phyloP scores from a whole-genome alignment of 2,888 invertebrate genomes.

The Papilio protenor region DNA sequence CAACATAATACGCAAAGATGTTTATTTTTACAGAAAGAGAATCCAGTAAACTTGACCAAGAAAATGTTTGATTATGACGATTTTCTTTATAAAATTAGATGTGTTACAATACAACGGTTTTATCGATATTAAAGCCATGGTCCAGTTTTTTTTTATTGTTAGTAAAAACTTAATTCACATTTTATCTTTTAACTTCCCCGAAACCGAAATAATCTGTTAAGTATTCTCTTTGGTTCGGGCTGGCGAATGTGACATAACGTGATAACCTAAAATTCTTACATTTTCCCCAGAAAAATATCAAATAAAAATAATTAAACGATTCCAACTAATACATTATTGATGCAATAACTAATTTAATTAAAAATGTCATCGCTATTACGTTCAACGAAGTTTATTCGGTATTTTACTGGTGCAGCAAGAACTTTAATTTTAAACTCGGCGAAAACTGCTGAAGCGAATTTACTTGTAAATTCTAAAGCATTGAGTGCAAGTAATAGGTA shows the following conservation, averaged over 20 bases:
- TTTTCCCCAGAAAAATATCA: slow-evolving; percentile 33
- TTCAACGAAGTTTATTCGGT: slow-evolving; percentile 90
- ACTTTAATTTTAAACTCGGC: slow-evolving; percentile 87
- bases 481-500: slow-evolving; percentile 72
- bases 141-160: neutral
- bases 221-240: slow-evolving; percentile 13
- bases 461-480: slow-evolving; percentile 74
- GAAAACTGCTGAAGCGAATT: slow-evolving; percentile 86
- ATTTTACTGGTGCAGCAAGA: slow-evolving; percentile 89
- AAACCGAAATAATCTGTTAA: neutral
- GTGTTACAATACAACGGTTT: too few relatives aligned
- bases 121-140: neutral
- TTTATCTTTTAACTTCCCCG: neutral
- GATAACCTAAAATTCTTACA: slow-evolving; percentile 64
- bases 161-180: neutral
- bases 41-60: neutral
- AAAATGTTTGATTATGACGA: neutral
- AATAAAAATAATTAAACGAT: slow-evolving; percentile 14
- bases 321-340: slow-evolving; percentile 34
- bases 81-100: neutral
- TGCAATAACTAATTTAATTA: slow-evolving; percentile 29
- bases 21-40: neutral
- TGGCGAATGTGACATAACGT: slow-evolving; percentile 64
- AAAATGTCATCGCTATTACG: slow-evolving; percentile 87
- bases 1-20: neutral